These are phyloP conservation scores for Drosophila phalerata DNA, from an alignment of 2,888 invertebrate species.

Conservation along the genomic window DNA sequence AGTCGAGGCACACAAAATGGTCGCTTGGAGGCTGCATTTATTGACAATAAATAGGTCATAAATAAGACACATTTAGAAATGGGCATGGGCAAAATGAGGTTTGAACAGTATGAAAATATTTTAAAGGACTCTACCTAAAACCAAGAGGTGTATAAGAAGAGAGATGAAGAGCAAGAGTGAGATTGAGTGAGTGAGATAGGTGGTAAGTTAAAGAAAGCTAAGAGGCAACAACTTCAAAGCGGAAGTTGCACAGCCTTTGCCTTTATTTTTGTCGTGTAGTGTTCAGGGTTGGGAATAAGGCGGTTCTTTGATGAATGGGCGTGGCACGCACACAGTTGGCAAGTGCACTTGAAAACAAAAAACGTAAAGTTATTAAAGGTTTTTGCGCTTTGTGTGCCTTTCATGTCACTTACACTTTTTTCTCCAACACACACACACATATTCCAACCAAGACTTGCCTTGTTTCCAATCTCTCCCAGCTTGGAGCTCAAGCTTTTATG, in stretches of 20 bases:
- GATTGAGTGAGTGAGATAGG: neutral
- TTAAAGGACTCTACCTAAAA: slow-evolving; percentile 20
- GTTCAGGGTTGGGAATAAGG: slow-evolving; percentile 5
- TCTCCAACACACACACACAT: slow-evolving; percentile 14
- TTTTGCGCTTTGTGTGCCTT: slow-evolving; percentile 74
- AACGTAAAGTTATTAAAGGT: slow-evolving; percentile 80
- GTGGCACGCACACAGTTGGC: slow-evolving; percentile 38
- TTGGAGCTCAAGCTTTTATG: slow-evolving; percentile 8
- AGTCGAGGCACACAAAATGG: slow-evolving; percentile 69
- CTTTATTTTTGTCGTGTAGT: slow-evolving; percentile 31
- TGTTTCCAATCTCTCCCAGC: slow-evolving; percentile 9
- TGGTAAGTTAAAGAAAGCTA: slow-evolving; percentile 7
- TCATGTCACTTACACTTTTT: slow-evolving; percentile 77
- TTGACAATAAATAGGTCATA: slow-evolving; percentile 78
- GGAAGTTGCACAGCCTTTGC: slow-evolving; percentile 44
- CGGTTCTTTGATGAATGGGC: slow-evolving; percentile 33
- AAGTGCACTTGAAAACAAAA: slow-evolving; percentile 79
- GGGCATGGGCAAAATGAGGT: neutral
- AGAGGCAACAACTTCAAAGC: slow-evolving; percentile 31
- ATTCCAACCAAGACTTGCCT: slow-evolving; percentile 31
- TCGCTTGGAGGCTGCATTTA: slow-evolving; percentile 79
- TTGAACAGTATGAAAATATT: slow-evolving; percentile 14
- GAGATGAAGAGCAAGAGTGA: neutral
- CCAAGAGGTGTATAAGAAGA: neutral
- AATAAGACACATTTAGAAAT: slow-evolving; percentile 56